These are phyloP conservation scores for Heliconius nattereri DNA, from an alignment of 1,140 invertebrate species.

Conservation along the genomic window DNA sequence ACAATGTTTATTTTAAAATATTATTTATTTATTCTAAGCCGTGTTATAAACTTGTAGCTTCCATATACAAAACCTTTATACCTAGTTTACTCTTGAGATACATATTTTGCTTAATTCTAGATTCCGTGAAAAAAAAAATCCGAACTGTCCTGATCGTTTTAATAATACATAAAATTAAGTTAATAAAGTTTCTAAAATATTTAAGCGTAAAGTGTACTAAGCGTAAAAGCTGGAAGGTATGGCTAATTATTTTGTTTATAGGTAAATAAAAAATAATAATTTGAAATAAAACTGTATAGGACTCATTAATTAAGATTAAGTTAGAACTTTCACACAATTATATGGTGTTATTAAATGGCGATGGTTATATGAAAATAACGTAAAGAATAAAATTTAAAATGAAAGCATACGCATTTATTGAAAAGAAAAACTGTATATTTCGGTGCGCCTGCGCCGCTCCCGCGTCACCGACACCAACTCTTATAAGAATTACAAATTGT, in stretches of 20 bases:
- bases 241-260: too few species aligned
- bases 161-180: not conserved
- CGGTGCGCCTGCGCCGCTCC: conserved; percentile 32
- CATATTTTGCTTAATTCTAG: not conserved
- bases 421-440: conserved; percentile 36
- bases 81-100: too few species aligned
- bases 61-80: too few species aligned
- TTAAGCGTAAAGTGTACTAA: not conserved
- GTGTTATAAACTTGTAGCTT: too few species aligned
- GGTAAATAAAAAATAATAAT: too few species aligned
- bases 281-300: too few species aligned
- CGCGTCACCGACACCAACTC: conserved; percentile 41
- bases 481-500: conserved; percentile 55
- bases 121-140: not conserved
- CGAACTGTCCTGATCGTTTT: not conserved
- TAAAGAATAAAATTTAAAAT: conserved; percentile 13
- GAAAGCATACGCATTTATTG: conserved; percentile 21
- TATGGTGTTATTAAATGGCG: not conserved
- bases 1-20: too few species aligned
- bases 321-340: too few species aligned
- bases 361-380: not conserved
- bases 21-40: too few species aligned
- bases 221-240: not conserved
- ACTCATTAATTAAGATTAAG: too few species aligned
- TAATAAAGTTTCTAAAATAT: not conserved